Conservation (phyloP, 2,888 invertebrate genomes). For the Drosophila nr. perissopoda region DNA sequence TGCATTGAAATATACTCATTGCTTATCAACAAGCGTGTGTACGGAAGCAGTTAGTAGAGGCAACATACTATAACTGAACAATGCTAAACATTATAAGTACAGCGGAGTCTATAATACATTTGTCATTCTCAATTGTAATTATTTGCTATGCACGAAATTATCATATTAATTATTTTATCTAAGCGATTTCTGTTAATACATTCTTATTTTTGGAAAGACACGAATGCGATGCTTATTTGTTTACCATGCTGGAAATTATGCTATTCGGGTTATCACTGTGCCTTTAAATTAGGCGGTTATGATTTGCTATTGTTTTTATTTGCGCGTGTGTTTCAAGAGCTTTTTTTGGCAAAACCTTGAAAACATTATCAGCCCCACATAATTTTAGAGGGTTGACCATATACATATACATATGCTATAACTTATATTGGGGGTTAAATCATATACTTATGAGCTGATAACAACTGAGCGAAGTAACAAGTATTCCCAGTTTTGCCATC, state of each 20-base stretch:
- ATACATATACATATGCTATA: not conserved
- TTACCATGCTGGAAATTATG: not conserved
- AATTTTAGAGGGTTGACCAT: not conserved
- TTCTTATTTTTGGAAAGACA: not conserved
- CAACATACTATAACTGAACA: not conserved
- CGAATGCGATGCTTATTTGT: not conserved
- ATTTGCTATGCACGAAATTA: not conserved
- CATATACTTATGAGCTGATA: conserved; percentile 1
- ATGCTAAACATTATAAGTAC: conserved; percentile 5
- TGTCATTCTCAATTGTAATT: not conserved
- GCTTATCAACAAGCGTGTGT: conserved; percentile 12
- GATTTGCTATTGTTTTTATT: conserved; percentile 21
- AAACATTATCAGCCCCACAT: conserved; percentile 32
- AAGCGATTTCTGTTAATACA: not conserved
- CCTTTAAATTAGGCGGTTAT: not conserved
- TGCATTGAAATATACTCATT: conserved; percentile 15
- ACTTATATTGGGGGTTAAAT: conserved; percentile 26
- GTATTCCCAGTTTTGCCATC: not conserved
- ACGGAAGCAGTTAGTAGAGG: conserved; percentile 32
- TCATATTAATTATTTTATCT: not conserved
- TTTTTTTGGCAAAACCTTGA: conserved; percentile 28
- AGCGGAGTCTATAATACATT: not conserved
- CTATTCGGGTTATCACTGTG: not conserved
- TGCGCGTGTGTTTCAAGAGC: conserved; percentile 22
- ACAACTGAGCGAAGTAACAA: conserved; percentile 10